Evolutionary conservation across 2,797 vertebrate genomes (phyloP), one percentile per base, ranked within the genome.

Genomic region (Meda fulgida): DNA sequence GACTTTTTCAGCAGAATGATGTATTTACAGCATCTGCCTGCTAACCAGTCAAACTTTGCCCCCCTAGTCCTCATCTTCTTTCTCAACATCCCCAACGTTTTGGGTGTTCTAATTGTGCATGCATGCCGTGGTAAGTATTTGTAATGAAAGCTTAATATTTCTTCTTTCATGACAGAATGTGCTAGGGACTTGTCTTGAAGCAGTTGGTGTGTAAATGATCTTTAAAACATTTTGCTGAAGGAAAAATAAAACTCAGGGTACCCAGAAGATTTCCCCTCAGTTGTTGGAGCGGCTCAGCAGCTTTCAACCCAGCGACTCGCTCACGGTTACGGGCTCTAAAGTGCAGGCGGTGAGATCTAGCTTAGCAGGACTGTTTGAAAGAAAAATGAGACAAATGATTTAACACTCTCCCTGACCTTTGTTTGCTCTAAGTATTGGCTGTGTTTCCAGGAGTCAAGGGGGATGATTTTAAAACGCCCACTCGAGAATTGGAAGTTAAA

Each of bases 351-450:
- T 46, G 71, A 84, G 82, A 84, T 88, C 31, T 73, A 82, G 87
- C 80, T 34, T 55, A 85, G 78, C 78, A 26, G 18, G 79, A 82
- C 84, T 79, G 76, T 77, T 78, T 80, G 87, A 87, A 60, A 82
- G 72, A 69, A 58, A 70, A 87, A 87, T 66, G 86, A 89, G 83
- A 92, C 87, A 88, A 89, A 89, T 88, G 63, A 90, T 90, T 90
- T 91, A 88, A 90, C 90, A 89, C 91, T 91, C 85, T 86, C 71
- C 78, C 85, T 88, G 89, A 92, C 89, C 90, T 91, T 89, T 90
- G 87, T 88, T 92, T 91, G 91, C 91, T 89, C 87, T 87, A 89
- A 85, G 85, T 87, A 89, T 91, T 91, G 89, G 88, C 89, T 86
- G 76, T 88, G 86, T 87, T 90, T 89, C 83, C 80, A 51, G 78